A percentile compares a stretch with the other conserved stretches of the same genome.
Evolutionary conservation across 2,888 invertebrate species (phyloP).

Genomic region (Melanargia galathea): DNA sequence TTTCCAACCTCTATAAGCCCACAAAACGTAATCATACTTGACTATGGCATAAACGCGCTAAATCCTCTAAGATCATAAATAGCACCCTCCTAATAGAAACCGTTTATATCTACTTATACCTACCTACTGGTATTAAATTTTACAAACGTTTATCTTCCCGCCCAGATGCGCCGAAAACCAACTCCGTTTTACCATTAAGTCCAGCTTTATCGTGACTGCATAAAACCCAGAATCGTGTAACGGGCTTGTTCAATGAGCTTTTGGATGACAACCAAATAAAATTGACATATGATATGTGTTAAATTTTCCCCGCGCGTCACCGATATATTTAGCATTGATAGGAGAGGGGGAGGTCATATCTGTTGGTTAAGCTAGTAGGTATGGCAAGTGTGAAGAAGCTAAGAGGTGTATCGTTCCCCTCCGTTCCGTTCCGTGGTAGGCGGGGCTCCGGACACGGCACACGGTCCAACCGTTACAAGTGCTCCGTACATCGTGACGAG

Average conservation of each 20-base stretch:
- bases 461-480: slow-evolving; percentile 67
- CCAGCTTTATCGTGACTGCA: slow-evolving; percentile 30
- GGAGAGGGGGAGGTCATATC: slow-evolving; percentile 54
- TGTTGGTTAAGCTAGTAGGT: slow-evolving; percentile 70
- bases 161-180: slow-evolving; percentile 64
- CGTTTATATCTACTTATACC: slow-evolving; percentile 50
- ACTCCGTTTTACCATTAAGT: slow-evolving; percentile 41
- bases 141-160: slow-evolving; percentile 63
- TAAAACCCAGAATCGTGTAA: slow-evolving; percentile 47
- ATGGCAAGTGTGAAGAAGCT: slow-evolving; percentile 78
- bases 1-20: neutral
- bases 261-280: slow-evolving; percentile 49
- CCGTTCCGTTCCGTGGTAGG: slow-evolving; percentile 68
- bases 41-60: slow-evolving; percentile 22
- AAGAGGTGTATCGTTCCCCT: slow-evolving; percentile 74
- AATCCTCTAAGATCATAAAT: slow-evolving; percentile 38
- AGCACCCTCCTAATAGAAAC: slow-evolving; percentile 46
- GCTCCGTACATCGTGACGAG: slow-evolving; percentile 67
- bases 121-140: slow-evolving; percentile 64
- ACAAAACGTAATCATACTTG: slow-evolving; percentile 7
- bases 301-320: slow-evolving; percentile 25
- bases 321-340: slow-evolving; percentile 28
- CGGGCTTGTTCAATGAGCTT: slow-evolving; percentile 47
- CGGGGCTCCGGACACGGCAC: slow-evolving; percentile 57
- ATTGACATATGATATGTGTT: slow-evolving; percentile 48